Evolutionary conservation across 2,113 vertebrate species (phyloP).

Genomic region (Garra rufa): DNA sequence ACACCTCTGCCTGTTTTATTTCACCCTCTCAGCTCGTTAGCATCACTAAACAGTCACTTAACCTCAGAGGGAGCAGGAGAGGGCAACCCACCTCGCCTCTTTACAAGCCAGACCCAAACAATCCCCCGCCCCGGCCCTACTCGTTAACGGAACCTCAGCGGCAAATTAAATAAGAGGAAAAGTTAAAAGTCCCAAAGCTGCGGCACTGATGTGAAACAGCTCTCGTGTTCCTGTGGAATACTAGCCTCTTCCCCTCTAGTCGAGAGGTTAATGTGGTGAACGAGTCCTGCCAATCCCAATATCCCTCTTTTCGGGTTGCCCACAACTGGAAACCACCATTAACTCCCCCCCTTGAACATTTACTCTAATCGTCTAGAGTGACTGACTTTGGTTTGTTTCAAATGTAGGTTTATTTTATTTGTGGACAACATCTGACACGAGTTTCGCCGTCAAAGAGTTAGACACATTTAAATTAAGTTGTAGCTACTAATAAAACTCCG

Average conservation of each 20-base stretch:
- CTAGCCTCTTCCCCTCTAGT: conserved; percentile 62
- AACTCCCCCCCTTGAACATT: conserved; percentile 66
- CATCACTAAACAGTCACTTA: conserved; percentile 70
- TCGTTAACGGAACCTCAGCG: conserved; percentile 68
- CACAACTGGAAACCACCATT: conserved; percentile 52
- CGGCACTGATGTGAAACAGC: conserved; percentile 66
- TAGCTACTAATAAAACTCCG: conserved; percentile 30
- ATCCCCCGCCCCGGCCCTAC: conserved; percentile 40
- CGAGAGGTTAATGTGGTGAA: conserved; percentile 62
- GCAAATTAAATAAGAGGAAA: conserved; percentile 66
- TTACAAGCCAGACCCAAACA: conserved; percentile 58
- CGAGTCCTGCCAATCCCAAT: conserved; percentile 56
- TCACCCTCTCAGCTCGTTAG: conserved; percentile 74
- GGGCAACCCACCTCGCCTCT: conserved; percentile 37
- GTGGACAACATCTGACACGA: conserved; percentile 9
- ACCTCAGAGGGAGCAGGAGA: conserved; percentile 46
- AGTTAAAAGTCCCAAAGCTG: conserved; percentile 47
- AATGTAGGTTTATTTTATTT: conserved; percentile 7
- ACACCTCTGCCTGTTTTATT: conserved; percentile 65
- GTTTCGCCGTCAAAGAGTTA: conserved; percentile 19
- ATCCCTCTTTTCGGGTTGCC: conserved; percentile 49
- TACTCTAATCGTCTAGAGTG: conserved; percentile 54
- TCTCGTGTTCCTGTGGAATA: conserved; percentile 54
- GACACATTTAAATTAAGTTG: conserved; percentile 26
- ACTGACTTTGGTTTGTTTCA: conserved; percentile 42